Evolutionary conservation across 2,888 invertebrate genomes (phyloP).

Genomic region (Dyspetes luteomarginatus): DNA sequence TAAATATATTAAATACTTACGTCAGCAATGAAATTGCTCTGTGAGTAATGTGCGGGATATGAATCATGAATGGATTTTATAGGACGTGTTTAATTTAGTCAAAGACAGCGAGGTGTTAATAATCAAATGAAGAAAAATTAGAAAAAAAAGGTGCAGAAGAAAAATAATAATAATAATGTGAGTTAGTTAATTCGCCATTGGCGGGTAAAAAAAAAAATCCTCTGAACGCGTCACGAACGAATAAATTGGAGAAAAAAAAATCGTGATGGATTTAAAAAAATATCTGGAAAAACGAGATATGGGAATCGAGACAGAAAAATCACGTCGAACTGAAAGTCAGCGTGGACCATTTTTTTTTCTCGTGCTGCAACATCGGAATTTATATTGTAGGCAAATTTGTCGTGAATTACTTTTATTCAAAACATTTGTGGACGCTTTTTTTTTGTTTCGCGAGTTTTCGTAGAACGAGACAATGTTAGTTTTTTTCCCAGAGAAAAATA

Average conservation of each 20-base stretch:
- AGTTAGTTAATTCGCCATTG: constrained; percentile 35
- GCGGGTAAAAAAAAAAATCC: not conserved
- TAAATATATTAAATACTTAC: constrained; percentile 57
- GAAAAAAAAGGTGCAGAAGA: constrained; percentile 38
- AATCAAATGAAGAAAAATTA: constrained; percentile 64
- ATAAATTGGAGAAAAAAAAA: constrained; percentile 47
- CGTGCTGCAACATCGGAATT: constrained; percentile 81
- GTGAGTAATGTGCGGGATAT: constrained; percentile 59
- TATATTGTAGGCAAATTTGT: constrained; percentile 51
- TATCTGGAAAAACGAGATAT: constrained; percentile 32
- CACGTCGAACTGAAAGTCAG: constrained; percentile 70
- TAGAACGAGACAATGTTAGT: constrained; percentile 6
- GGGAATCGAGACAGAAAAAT: constrained; percentile 40
- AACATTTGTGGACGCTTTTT: not conserved
- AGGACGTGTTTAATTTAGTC: constrained; percentile 55
- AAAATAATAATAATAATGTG: constrained; percentile 31
- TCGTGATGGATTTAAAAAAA: constrained; percentile 45
- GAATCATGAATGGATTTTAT: constrained; percentile 53
- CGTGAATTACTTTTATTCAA: constrained; percentile 11
- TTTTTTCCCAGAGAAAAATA: not conserved
- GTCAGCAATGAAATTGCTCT: constrained; percentile 49
- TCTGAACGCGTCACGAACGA: not conserved
- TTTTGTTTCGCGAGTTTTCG: not conserved
- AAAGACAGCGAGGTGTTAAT: constrained; percentile 36
- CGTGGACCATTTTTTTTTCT: constrained; percentile 64